Conservation (phyloP, 2,113 vertebrate genomes). For the Platichthys flesus region DNA sequence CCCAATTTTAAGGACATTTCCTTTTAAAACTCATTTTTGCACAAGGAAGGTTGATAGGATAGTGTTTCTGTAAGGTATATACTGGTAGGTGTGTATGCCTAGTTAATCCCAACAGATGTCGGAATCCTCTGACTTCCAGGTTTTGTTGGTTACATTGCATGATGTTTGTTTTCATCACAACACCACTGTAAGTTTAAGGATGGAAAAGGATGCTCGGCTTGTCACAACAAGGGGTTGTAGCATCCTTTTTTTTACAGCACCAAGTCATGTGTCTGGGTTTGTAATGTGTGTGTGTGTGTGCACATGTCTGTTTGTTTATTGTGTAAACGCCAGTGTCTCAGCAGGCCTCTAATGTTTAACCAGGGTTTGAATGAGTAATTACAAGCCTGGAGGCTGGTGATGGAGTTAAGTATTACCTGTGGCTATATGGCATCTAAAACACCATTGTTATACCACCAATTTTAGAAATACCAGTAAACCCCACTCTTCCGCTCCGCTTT, state of each 20-base stretch:
- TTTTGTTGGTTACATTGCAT: slow-evolving; percentile 2
- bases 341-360: slow-evolving; percentile 61
- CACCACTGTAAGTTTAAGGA: too few species aligned
- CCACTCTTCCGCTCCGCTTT: slow-evolving; percentile 27
- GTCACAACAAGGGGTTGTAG: background rate
- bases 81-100: slow-evolving; percentile 24
- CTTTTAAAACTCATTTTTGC: slow-evolving; percentile 24
- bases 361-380: slow-evolving; percentile 47
- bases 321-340: slow-evolving; percentile 19
- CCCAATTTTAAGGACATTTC: slow-evolving; percentile 12
- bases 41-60: slow-evolving; percentile 35
- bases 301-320: slow-evolving; percentile 10
- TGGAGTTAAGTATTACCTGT: slow-evolving; percentile 62
- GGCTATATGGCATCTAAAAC: slow-evolving; percentile 31
- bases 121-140: slow-evolving; percentile 37
- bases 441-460: slow-evolving; percentile 44
- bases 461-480: slow-evolving; percentile 45
- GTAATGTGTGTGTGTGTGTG: slow-evolving; percentile 2
- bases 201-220: background rate
- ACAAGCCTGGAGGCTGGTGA: slow-evolving; percentile 31
- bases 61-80: slow-evolving; percentile 1
- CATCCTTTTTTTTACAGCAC: background rate
- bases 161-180: too few species aligned
- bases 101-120: slow-evolving; percentile 55
- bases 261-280: background rate